Percentiles rank a stretch among this genome's conserved stretches.
These are phyloP conservation scores for Neoscelio sp. DNA, from an alignment of 2,888 invertebrate species.

Conservation along the genomic window DNA sequence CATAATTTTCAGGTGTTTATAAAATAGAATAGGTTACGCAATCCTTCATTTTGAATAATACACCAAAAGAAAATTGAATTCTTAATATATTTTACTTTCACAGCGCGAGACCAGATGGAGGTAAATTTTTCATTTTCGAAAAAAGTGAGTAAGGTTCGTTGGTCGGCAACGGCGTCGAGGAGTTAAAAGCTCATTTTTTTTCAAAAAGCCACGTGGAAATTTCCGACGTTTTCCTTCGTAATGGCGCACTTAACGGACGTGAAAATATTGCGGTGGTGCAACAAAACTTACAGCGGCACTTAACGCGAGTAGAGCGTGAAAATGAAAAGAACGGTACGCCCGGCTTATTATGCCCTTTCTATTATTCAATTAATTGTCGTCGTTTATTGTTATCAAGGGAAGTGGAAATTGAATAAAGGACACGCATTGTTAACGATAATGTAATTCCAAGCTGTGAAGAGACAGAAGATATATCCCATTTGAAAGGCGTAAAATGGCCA, in stretches of 20 bases:
- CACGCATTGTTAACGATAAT: constrained; percentile 77
- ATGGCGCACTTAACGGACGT: constrained; percentile 76
- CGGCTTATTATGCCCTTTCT: constrained; percentile 77
- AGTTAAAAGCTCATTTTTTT: constrained; percentile 66
- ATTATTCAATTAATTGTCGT: constrained; percentile 80
- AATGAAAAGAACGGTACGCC: constrained; percentile 70
- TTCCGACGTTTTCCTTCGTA: constrained; percentile 64
- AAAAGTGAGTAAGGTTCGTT: constrained; percentile 13
- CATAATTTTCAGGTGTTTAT: constrained; percentile 26
- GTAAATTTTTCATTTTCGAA: constrained; percentile 58
- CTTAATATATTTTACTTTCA: constrained; percentile 3
- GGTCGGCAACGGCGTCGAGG: constrained; percentile 33
- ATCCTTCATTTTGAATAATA: constrained; percentile 38
- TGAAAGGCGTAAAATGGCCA: constrained; percentile 68
- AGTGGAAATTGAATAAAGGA: constrained; percentile 75
- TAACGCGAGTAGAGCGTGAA: constrained; percentile 70
- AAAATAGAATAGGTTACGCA: constrained; percentile 11
- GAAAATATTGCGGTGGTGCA: constrained; percentile 78
- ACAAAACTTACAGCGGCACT: constrained; percentile 74
- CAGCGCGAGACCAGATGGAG: constrained; percentile 23
- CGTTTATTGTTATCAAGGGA: constrained; percentile 75
- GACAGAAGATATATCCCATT: constrained; percentile 57
- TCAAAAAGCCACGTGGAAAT: constrained; percentile 55
- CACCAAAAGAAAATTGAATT: constrained; percentile 46
- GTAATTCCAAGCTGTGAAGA: constrained; percentile 67